Evolutionary conservation across 2,888 invertebrate genomes (phyloP), one percentile per base, ranked within the genome.

Genomic region (Drosophila setosimentum): DNA sequence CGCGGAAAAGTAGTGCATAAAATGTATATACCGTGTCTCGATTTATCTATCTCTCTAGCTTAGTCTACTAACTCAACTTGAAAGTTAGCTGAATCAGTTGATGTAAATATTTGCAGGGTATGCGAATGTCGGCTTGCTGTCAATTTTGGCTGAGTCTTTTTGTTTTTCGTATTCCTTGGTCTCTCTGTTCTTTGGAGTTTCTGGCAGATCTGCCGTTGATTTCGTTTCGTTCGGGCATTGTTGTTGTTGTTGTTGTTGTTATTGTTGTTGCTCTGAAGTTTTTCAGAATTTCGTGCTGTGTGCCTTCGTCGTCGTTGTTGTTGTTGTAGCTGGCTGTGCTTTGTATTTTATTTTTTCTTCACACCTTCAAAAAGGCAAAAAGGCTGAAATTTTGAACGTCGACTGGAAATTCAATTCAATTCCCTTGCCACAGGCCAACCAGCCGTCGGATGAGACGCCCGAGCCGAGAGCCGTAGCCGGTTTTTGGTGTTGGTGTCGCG

Each of bases 341-440:
- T 84, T 89, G 89, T 84, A 72, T 85, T 85, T 85, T 90, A 83
- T 87, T 90, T 87, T 87, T 87, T 87, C 90, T 87, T 87, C 87
- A 87, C 87, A 87, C 87, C 87, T 87, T 89, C 72, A 68, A 88
- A 84, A 83, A 81, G 71, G 85, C 85, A 82, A 75, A 81, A 45
- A 45, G 81, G 87, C 90, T 70, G 81, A 89, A 90, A 68, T 68
- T 90, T 84, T 90, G 61, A 89, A 85, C 91, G 87, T 90, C 78
- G 90, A 87, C 87, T 90, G 89, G 81, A 87, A 87, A 90, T 87
- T 89, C 87, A 90, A 87, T 87, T 90, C 87, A 90, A 90, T 87
- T 90, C 87, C 87, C 87, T 89, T 87, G 78, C 73, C 74, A 74
- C 74, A 74, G 65, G 61, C 55, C 50, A 73, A 54, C 40, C 40